phyloP scores from a whole-genome alignment of 2,888 invertebrate species.

The Brachycybe producta region DNA sequence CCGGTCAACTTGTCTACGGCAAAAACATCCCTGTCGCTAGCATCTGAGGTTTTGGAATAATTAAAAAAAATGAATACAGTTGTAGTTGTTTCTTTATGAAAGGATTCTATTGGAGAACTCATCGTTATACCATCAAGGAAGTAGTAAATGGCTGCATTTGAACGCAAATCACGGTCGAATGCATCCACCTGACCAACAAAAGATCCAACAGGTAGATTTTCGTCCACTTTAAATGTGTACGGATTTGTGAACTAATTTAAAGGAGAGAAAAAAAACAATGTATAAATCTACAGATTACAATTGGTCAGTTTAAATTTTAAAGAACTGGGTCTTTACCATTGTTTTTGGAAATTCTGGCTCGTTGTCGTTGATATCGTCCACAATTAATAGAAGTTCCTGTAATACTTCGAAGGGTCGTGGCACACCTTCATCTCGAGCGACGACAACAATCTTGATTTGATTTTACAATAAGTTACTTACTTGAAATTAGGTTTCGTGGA shows the following conservation, averaged over 20 bases:
- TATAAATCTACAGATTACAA: neutral
- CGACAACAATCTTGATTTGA: constrained; percentile 6
- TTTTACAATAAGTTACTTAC: constrained; percentile 61
- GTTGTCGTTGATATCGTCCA: constrained; percentile 12
- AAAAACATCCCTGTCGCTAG: constrained; percentile 60
- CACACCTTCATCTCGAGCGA: constrained; percentile 10
- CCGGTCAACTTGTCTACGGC: constrained; percentile 67
- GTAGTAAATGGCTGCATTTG: constrained; percentile 9
- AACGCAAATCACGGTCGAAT: constrained; percentile 1
- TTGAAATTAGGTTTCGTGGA: constrained; percentile 51
- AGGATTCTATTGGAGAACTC: neutral
- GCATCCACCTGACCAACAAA: constrained; percentile 15
- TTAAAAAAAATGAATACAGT: neutral
- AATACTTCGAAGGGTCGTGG: constrained; percentile 12
- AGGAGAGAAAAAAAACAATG: neutral
- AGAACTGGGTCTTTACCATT: neutral
- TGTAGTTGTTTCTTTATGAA: neutral
- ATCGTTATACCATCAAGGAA: constrained; percentile 45
- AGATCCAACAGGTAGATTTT: constrained; percentile 11
- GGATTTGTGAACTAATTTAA: constrained; percentile 9
- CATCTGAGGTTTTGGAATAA: constrained; percentile 23
- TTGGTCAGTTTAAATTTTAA: neutral
- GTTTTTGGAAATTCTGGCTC: constrained; percentile 12
- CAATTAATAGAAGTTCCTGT: constrained; percentile 2
- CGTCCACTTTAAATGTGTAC: constrained; percentile 12